Evolutionary conservation across 2,797 vertebrate genomes (phyloP), one percentile per base, ranked within the genome.

Genomic region (Intellagama lesueurii): DNA sequence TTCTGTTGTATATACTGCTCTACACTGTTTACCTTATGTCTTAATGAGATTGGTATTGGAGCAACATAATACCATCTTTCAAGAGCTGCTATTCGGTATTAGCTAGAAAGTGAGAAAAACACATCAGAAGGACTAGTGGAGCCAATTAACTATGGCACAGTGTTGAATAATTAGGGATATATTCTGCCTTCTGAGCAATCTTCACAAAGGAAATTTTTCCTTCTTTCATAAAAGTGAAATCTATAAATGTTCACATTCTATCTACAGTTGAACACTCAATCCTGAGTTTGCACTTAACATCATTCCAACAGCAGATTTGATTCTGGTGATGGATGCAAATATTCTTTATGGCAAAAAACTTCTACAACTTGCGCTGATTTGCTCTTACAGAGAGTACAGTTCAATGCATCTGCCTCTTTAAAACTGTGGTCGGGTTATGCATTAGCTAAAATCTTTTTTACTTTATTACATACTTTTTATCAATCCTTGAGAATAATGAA

Each of bases 1-100:
- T 90, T 92, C 88, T 80, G 84, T 82, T 90, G 66, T 91, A 90
- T 77, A 90, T 88, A 85, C 86, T 66, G 86, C 88, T 60, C 83
- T 92, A 56, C 91, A 78, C 86, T 91, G 49, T 88, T 90, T 88
- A 93, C 92, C 94, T 47, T 75, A 90, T 86, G 82, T 91, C 85
- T 88, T 91, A 90, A 94, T 89, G 87, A 88, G 91, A 91, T 84
- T 17, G 68, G 35, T 80, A 91, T 87, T 89, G 90, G 68, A 92
- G 83, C 84, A 93, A 91, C 86, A 76, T 52, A 90, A 86, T 87
- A 94, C 89, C 87, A 87, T 91, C 68, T 44, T 93, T 91, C 84
- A 86, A 52, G 92, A 87, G 77, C 60, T 82, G 78, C 81, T 88
- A 83, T 93, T 94, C 89, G 88, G 93, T 94, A 92, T 87, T 92